Base-by-base conservation (phyloP, 2,888 invertebrate genomes). In the Neuroscelio doddi region DNA sequence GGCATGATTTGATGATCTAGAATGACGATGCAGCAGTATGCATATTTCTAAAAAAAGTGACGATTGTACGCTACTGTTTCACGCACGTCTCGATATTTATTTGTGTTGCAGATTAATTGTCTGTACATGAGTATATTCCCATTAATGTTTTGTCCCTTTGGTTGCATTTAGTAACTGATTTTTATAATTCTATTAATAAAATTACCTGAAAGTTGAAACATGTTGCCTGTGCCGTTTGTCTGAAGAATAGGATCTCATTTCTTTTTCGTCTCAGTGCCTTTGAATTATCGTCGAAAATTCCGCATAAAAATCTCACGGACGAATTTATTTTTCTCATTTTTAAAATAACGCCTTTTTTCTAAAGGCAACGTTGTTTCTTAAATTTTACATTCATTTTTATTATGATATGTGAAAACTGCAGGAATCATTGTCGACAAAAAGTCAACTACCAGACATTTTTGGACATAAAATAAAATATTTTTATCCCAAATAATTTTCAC, bases 1-100 rank as follows among this genome's bases (percentile, higher is more conserved):
- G 86, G 98, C 98, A 87, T 97, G 92, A 93, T 88, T 78, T 80
- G 77, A 74, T 75, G 72, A 76, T 70, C 39, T 58, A 62, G 61
- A 70, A 71, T 72, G 72, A 71, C 76, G 72, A 75, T 30, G 30
- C 30, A 9, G 9, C 3, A 30, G 9, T 5, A 30, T 9, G 4
- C 3, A 30, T 10, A 30, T 30, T 30, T 30, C 10, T 9, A 10
- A 15, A 14, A 30, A 34, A 34, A 34, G 7, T 7, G 66, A 73
- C 64, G 64, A 74, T 66, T 69, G 66, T 68, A 75, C 71, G 70
- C 59, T 76, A 71, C 69, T 72, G 72, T 75, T 75, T 70, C 68
- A 75, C 67, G 71, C 70, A 68, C 73, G 73, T 78, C 76, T 74
- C 71, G 70, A 77, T 82, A 82, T 80, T 81, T 80, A 81, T 82